A percentile compares a stretch with the other conserved stretches of the same genome.
Evolutionary conservation across 2,888 invertebrate genomes (phyloP).

Genomic region (Hedychridium roseum): DNA sequence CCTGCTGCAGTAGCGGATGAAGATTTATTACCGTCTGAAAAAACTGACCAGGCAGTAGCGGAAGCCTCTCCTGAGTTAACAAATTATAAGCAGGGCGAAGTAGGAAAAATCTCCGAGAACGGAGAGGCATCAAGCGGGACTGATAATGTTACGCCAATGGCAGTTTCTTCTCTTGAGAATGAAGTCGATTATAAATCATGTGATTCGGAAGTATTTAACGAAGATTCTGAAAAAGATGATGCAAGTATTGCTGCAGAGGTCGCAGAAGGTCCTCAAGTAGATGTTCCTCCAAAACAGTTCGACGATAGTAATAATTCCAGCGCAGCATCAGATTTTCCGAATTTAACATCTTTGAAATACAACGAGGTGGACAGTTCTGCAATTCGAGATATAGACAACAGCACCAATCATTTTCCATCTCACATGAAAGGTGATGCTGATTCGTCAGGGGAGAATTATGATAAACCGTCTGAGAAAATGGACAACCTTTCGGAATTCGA

Average conservation of each 20-base stretch:
- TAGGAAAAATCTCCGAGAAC: not conserved
- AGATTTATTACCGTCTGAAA: no score
- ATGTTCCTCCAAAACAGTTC: conserved; percentile 5
- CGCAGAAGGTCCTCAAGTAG: conserved; percentile 10
- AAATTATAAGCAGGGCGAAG: not conserved
- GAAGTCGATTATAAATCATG: conserved; percentile 19
- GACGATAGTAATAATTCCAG: conserved; percentile 8
- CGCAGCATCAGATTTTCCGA: conserved; percentile 7
- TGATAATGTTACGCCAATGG: not conserved
- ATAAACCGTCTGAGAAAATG: conserved; percentile 23
- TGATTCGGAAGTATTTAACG: conserved; percentile 1
- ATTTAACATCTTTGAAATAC: conserved; percentile 1
- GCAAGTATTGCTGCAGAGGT: conserved; percentile 2
- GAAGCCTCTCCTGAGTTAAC: not conserved
- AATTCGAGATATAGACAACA: not conserved
- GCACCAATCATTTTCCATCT: conserved; percentile 4
- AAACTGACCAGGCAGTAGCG: not conserved
- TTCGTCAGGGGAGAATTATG: conserved; percentile 15
- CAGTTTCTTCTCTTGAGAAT: conserved; percentile 9
- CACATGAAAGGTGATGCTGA: conserved; percentile 10
- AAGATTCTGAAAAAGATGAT: conserved; percentile 8
- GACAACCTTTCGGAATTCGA: conserved; percentile 25
- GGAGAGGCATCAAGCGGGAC: not conserved
- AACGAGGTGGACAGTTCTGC: conserved; percentile 19
- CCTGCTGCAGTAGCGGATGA: no score